Percentiles rank a stretch among this genome's conserved stretches.
phyloP scores from a whole-genome alignment of 37 sponge, comb jelly and placozoan species.

The Agelas oroides region DNA sequence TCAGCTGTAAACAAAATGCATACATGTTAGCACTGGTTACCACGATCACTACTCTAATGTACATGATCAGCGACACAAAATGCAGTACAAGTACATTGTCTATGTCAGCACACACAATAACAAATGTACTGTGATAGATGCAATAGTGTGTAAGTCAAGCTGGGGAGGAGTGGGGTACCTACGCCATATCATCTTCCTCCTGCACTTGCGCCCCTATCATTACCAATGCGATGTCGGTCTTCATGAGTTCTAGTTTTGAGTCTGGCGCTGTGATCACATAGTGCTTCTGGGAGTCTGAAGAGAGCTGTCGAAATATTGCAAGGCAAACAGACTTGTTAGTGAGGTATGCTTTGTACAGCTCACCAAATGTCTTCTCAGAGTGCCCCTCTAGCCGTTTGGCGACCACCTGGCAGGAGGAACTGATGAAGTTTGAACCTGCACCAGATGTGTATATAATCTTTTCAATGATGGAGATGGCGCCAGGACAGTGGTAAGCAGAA shows the following conservation, averaged over 20 bases:
- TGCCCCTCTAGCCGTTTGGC: not conserved
- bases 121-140: no score
- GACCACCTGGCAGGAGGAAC: not conserved
- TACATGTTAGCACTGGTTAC: no score
- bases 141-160: no score
- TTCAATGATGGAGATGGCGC: constrained; percentile 38
- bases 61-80: no score
- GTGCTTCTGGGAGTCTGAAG: not conserved
- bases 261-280: constrained; percentile 59
- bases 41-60: no score
- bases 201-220: not conserved
- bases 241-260: constrained; percentile 1
- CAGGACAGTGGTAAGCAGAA: constrained; percentile 59
- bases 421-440: not conserved
- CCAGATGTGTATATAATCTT: constrained; percentile 31
- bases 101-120: no score
- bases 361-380: constrained; percentile 8
- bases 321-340: constrained; percentile 23
- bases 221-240: constrained; percentile 46
- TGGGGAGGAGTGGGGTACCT: no score
- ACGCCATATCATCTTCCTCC: no score
- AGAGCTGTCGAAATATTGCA: constrained; percentile 40
- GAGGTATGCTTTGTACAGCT: constrained; percentile 37
- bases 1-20: no score
- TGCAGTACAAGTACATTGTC: no score